Evolutionary conservation across 2,888 invertebrate genomes (phyloP).

Genomic region (Lithophane semibrunnea): DNA sequence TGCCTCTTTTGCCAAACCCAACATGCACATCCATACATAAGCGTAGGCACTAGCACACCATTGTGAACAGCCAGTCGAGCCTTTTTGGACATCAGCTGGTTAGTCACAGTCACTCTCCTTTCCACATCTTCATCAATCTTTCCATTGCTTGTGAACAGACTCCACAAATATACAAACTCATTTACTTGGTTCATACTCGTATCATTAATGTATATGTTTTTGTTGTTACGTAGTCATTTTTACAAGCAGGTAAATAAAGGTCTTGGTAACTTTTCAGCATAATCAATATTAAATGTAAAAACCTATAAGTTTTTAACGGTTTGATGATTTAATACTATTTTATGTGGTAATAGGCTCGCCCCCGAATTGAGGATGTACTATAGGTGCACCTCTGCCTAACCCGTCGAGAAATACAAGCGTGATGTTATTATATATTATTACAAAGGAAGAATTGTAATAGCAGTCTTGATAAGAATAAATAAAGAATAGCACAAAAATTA

Average conservation of each 20-base stretch:
- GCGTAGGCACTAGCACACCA: not conserved
- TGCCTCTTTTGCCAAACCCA: not conserved
- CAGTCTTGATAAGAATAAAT: too few relatives aligned
- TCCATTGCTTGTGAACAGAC: not conserved
- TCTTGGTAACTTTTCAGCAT: not conserved
- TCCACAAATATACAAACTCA: not conserved
- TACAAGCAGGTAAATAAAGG: too few relatives aligned
- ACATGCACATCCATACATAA: not conserved
- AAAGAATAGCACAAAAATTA: not conserved
- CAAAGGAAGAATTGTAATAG: not conserved
- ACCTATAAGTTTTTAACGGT: not conserved
- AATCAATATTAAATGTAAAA: not conserved
- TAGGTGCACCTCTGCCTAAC: too few relatives aligned
- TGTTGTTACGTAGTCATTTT: not conserved
- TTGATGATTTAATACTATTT: not conserved
- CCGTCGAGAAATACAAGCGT: too few relatives aligned
- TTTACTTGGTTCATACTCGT: not conserved
- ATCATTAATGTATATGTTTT: too few relatives aligned
- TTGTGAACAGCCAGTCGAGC: not conserved
- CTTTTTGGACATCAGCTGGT: not conserved
- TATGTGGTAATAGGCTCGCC: not conserved
- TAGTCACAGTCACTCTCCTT: not conserved
- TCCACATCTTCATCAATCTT: not conserved
- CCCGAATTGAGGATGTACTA: not conserved
- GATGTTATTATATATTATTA: not conserved